A percentile compares a stretch with the other conserved stretches of the same genome.
These are phyloP conservation scores for Leptodactylus fallax DNA, from an alignment of 2,797 vertebrate species.

Conservation along the genomic window DNA sequence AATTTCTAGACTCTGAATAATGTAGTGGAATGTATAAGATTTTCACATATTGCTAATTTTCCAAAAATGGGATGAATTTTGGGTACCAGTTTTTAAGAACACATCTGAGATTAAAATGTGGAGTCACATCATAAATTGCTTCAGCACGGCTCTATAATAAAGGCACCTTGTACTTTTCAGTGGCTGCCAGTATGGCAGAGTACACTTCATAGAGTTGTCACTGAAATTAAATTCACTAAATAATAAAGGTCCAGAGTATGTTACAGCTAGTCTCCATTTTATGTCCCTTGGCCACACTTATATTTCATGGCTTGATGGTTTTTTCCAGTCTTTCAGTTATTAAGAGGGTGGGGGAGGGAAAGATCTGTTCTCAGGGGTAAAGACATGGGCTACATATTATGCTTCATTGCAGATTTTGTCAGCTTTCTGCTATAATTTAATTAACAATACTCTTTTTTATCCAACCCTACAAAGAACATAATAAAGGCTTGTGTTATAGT, in stretches of 20 bases:
- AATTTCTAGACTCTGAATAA: background rate
- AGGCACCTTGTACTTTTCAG: slow-evolving; percentile 27
- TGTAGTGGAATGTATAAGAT: background rate
- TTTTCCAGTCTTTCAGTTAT: slow-evolving; percentile 48
- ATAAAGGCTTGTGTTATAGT: slow-evolving; percentile 33
- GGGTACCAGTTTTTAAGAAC: background rate
- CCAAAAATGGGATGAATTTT: slow-evolving; percentile 1
- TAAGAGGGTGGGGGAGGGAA: slow-evolving; percentile 46
- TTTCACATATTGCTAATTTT: background rate
- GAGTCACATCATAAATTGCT: slow-evolving; percentile 28
- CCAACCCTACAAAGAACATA: slow-evolving; percentile 35
- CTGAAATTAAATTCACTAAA: slow-evolving; percentile 56
- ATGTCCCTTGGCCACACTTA: slow-evolving; percentile 54
- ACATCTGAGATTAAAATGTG: slow-evolving; percentile 26
- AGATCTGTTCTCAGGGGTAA: slow-evolving; percentile 37
- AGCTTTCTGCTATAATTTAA: slow-evolving; percentile 52
- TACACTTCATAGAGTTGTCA: slow-evolving; percentile 53
- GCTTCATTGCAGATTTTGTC: slow-evolving; percentile 55
- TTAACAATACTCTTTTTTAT: slow-evolving; percentile 52
- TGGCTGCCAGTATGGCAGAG: slow-evolving; percentile 29
- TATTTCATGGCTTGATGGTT: slow-evolving; percentile 55
- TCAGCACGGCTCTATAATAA: slow-evolving; percentile 34
- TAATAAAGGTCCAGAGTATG: slow-evolving; percentile 55
- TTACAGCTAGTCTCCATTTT: slow-evolving; percentile 52
- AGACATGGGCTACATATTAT: slow-evolving; percentile 53